These are phyloP conservation scores for Sycon ciliatum DNA, from an alignment of 37 sponge, comb jelly and placozoan genomes.

Conservation along the genomic window DNA sequence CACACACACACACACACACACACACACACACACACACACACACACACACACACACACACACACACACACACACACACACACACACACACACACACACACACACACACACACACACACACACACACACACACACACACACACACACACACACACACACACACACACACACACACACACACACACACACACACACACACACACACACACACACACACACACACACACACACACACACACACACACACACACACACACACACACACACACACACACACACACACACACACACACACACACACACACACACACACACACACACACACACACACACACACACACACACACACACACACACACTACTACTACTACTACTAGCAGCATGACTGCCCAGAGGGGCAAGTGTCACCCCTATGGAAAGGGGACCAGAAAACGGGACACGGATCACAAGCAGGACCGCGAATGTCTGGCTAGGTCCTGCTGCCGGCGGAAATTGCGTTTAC, in stretches of 20 bases:
- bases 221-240: slow-evolving; percentile 5
- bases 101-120: slow-evolving; percentile 5
- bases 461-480: no score
- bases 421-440: no score
- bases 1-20: slow-evolving; percentile 5
- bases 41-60: slow-evolving; percentile 5
- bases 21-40: slow-evolving; percentile 5
- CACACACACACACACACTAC: neutral
- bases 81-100: slow-evolving; percentile 5
- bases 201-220: slow-evolving; percentile 5
- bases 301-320: slow-evolving; percentile 28
- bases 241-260: slow-evolving; percentile 22
- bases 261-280: slow-evolving; percentile 22
- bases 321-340: slow-evolving; percentile 10
- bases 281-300: slow-evolving; percentile 31
- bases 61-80: slow-evolving; percentile 5
- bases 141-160: slow-evolving; percentile 5
- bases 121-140: slow-evolving; percentile 5
- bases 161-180: slow-evolving; percentile 5
- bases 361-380: no score
- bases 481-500: no score
- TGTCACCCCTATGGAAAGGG: no score
- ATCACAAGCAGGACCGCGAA: no score
- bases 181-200: slow-evolving; percentile 5
- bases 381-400: no score